Base-by-base conservation (phyloP, 1,140 invertebrate genomes). In the Aphis craccivora region DNA sequence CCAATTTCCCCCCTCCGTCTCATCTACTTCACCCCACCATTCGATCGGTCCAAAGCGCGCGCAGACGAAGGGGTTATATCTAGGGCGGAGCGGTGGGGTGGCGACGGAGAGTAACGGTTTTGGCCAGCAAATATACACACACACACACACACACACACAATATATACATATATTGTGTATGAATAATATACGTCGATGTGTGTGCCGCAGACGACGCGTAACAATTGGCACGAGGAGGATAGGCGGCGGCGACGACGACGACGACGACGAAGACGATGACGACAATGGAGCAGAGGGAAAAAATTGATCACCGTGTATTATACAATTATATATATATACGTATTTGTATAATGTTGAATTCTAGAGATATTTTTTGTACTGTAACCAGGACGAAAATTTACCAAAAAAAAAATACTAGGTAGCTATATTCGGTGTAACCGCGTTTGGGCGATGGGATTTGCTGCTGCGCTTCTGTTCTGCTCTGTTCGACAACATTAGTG, bases 101-200 rank as follows among this genome's bases (percentile, higher is more conserved):
- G 25, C 84, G 84, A n/a, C n/a, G 43, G 43, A 30, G 43, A 25
- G 86, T 88, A 88, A 88, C 86, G 86, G 86, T 48, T 88, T 88
- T 88, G 45, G 86, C n/a, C 22, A 25, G 25, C 84, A 25, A 23
- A 76, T 14, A n/a, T 0, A n/a, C 11, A n/a, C 14, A n/a, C 30
- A 67, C 9, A 67, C 60, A n/a, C 14, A n/a, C 30, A 67, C 55
- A 67, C 60, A 30, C 7, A 55, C 8, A 48, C 45, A 51, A 51
- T 14, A 20, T 14, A 51, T 3, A 51, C 14, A 18, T 51, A 51
- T 51, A 51, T 18, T 30, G 55, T 30, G 7, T 18, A 2, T 76
- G 60, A 0, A 9, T 60, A 67, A 67, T 67, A 67, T n/a, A n/a
- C 25, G 30, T 11, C 37, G 8, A 40, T 84, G 35, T 67, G 18